Evolutionary conservation across 37 sponge, comb jelly and placozoan species (phyloP), one percentile per base, ranked within the genome.

Genomic region (Ianthella basta): DNA sequence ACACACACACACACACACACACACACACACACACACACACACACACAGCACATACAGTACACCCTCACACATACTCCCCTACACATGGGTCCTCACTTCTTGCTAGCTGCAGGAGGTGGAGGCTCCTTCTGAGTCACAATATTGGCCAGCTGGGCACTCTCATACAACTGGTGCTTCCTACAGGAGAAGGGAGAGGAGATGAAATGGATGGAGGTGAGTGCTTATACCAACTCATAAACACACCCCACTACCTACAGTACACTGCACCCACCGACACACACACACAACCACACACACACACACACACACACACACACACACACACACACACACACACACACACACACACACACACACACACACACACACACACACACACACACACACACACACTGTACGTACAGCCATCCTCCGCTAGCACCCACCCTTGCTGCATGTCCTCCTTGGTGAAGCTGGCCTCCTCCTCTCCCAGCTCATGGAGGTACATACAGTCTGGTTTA

Each of bases 381-480:
- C 32, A 18, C 19, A 56, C 25, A 34, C 1, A 59, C 59, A 15
- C 38, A 0, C 13, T n/a, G n/a, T n/a, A n/a, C n/a, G n/a, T n/a
- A n/a, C n/a, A n/a, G n/a, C n/a, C n/a, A n/a, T n/a, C n/a, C n/a
- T n/a, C n/a, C n/a, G n/a, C n/a, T n/a, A n/a, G n/a, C n/a, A n/a
- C 85, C 25, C 25, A 95, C 94, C 98, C 96, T 55, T 87, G 82
- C 74, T 91, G 92, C 92, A 97, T 95, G 87, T 97, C 98, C 74
- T 95, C 94, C 59, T 95, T 97, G 36, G 98, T 97, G 88, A 97
- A 97, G 83, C 95, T 95, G 32, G 96, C 95, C 36, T 94, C 93
- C 0, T 90, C 86, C 16, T 97, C 96, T 16, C 98, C 98, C 65
- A 97, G 64, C 55, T 91, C 98, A 86, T 97, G 98, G 6, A 97